phyloP scores from a whole-genome alignment of 2,113 vertebrate genomes.

The Pluvianellus socialis region DNA sequence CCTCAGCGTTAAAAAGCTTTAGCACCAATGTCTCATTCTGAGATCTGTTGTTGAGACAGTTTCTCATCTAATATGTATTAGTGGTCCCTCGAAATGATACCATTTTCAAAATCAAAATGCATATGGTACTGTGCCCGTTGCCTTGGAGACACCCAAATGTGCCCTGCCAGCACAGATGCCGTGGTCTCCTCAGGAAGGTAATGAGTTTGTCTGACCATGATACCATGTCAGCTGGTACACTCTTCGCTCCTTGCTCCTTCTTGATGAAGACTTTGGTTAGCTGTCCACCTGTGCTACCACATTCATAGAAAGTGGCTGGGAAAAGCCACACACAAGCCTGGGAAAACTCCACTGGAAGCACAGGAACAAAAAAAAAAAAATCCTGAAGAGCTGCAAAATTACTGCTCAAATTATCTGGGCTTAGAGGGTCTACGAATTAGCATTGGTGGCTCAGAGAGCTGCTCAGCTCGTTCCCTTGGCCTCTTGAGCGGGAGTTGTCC shows the following conservation, averaged over 20 bases:
- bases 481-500: background rate
- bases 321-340: background rate
- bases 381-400: background rate
- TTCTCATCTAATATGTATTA: background rate
- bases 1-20: background rate
- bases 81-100: background rate
- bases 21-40: background rate
- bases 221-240: background rate
- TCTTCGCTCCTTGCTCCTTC: background rate
- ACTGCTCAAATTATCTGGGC: background rate
- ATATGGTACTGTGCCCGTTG: background rate
- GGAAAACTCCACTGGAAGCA: background rate
- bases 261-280: background rate
- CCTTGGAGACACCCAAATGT: background rate
- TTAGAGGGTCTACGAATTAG: background rate
- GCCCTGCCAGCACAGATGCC: background rate
- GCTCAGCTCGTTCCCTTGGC: background rate
- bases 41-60: background rate
- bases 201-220: background rate
- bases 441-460: rapidly evolving
- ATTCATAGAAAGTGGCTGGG: background rate
- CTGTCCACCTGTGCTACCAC: background rate
- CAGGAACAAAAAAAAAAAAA: background rate
- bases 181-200: rapidly evolving
- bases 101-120: background rate